These are phyloP conservation scores for Sebastes fasciatus DNA, from an alignment of 2,113 vertebrate genomes.

Conservation along the genomic window DNA sequence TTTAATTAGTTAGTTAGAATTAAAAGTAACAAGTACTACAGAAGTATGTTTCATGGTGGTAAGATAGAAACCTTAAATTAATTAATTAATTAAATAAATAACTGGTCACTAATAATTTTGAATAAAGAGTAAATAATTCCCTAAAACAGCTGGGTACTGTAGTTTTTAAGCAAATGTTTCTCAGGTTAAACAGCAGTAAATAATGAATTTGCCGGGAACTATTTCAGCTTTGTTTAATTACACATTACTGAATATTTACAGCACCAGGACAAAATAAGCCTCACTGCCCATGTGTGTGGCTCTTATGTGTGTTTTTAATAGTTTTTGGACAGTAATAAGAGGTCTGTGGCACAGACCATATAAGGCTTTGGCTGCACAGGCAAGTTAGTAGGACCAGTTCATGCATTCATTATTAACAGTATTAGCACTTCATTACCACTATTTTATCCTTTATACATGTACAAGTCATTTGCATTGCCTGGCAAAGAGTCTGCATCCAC, in stretches of 20 bases:
- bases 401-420: too few relatives aligned
- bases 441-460: neutral
- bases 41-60: too few relatives aligned
- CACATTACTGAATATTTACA: neutral
- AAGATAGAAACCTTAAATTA: too few relatives aligned
- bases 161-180: too few relatives aligned
- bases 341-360: neutral
- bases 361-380: neutral
- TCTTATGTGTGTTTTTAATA: neutral
- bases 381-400: too few relatives aligned
- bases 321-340: neutral
- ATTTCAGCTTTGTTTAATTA: neutral
- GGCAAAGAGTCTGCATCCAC: neutral
- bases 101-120: too few relatives aligned
- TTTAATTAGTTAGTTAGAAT: too few relatives aligned
- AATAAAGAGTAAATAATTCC: too few relatives aligned
- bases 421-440: neutral
- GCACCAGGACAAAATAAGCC: neutral
- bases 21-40: too few relatives aligned
- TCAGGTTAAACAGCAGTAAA: neutral
- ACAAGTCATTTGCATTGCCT: neutral
- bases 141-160: too few relatives aligned
- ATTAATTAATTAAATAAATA: too few relatives aligned
- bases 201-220: neutral
- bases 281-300: neutral